Evolutionary conservation across 2,888 invertebrate genomes (phyloP), one percentile per base, ranked within the genome.

Genomic region (Capitulum mitella): DNA sequence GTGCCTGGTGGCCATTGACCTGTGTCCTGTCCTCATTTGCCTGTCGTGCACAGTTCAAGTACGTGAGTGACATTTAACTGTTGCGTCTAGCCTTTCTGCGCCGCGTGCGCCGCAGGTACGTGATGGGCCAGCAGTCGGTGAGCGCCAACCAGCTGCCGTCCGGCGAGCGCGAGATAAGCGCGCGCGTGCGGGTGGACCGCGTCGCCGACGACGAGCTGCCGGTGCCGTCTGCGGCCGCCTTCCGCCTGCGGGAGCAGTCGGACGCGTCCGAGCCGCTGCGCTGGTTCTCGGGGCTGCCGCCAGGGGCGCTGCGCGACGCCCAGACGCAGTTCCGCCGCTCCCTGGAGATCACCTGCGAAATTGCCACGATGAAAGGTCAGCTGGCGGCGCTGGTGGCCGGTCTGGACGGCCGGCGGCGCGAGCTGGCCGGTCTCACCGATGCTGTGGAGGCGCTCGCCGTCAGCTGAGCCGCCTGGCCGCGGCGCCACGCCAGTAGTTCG

Each of bases 251-350:
- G 3, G 19, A 10, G 40, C 74, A 40, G 22, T 5, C 19, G 8
- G n/a, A 5, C 22, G 37, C 26, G 8, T 10, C 22, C 22, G 43
- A 75, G 46, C 75, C 75, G n/a, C 46, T 75, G 46, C 75, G 75
- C 14, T 75, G 75, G 75, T 75, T 75, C 75, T 46, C 75, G 75
- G 75, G 46, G 43, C 75, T 75, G 75, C 75, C 75, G 75, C 75
- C 75, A 46, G 75, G 46, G 43, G 46, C 75, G 75, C 75, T 75
- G 29, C 43, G 46, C 14, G 43, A 43, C 43, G 75, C 75, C 5
- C 75, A 75, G 46, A 14, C 1, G 43, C 75, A 75, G 46, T 75
- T 75, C 75, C 22, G 46, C 43, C 43, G 75, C 5, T n/a, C 46
- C 14, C n/a, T 40, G 6, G 43, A 75, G 75, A 75, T 75, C 46